These are phyloP conservation scores for Hanleya hanleyi DNA, from an alignment of 2,888 invertebrate species.

Conservation along the genomic window DNA sequence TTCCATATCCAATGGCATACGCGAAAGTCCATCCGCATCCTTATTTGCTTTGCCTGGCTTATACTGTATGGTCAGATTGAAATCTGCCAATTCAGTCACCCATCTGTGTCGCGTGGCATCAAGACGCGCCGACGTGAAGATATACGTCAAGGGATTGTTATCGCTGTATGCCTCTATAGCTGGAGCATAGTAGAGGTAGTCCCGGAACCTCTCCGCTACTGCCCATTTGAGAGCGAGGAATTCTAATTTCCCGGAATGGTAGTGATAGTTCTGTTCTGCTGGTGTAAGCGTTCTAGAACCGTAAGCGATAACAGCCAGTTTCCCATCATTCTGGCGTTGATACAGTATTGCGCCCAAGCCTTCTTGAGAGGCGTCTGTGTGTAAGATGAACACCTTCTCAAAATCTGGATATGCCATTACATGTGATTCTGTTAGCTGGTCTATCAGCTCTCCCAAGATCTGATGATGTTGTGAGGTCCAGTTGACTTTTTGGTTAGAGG, in stretches of 20 bases:
- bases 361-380: constrained; percentile 19
- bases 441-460: neutral
- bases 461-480: constrained; percentile 19
- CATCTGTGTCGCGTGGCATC: constrained; percentile 15
- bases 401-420: constrained; percentile 14
- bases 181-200: constrained; percentile 25
- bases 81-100: constrained; percentile 17
- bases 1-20: constrained; percentile 19
- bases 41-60: constrained; percentile 18
- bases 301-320: constrained; percentile 14
- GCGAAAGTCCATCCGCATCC: constrained; percentile 21
- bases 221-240: constrained; percentile 29
- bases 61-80: constrained; percentile 14
- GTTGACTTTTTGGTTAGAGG: neutral
- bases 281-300: constrained; percentile 21
- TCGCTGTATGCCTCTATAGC: constrained; percentile 13
- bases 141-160: constrained; percentile 20
- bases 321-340: constrained; percentile 15
- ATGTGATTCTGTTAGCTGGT: no score
- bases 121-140: constrained; percentile 13
- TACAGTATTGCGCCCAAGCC: constrained; percentile 21
- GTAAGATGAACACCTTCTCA: constrained; percentile 6
- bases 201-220: constrained; percentile 17
- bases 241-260: constrained; percentile 22
- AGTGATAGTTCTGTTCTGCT: constrained; percentile 6